phyloP scores from a whole-genome alignment of 2,797 vertebrate genomes.

The Numenius phaeopus region DNA sequence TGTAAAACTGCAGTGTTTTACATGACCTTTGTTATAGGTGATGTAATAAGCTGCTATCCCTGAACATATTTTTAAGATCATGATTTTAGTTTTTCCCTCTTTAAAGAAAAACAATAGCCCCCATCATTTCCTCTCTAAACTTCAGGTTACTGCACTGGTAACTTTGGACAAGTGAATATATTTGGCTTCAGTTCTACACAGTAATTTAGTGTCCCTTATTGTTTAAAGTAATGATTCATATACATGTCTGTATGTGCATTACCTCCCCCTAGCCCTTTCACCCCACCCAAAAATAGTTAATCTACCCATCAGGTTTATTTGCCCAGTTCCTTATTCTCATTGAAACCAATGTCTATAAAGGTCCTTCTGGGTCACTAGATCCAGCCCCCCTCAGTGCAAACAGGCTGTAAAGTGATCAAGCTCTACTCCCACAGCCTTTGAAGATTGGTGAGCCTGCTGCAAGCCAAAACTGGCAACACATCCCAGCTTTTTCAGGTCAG shows the following conservation, averaged over 20 bases:
- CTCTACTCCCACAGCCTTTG: background rate
- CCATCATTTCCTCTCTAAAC: background rate
- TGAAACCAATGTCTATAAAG: background rate
- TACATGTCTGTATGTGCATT: background rate
- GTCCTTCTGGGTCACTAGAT: conserved; percentile 31
- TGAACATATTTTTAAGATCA: background rate
- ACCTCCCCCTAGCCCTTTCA: background rate
- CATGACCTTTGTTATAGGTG: background rate
- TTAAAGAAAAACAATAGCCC: background rate
- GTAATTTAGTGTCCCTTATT: background rate
- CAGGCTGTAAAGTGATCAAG: background rate
- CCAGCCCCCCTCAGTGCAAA: background rate
- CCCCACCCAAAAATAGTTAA: background rate
- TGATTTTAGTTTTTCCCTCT: background rate
- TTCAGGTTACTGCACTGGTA: background rate
- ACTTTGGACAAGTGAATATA: background rate
- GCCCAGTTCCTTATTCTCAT: background rate
- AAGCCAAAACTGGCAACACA: background rate
- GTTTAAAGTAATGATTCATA: background rate
- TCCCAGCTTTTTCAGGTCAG: background rate
- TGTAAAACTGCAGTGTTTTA: background rate
- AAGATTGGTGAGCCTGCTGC: background rate
- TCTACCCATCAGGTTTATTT: background rate
- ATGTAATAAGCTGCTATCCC: background rate
- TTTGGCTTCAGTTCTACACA: background rate